Conservation (phyloP, 2,888 invertebrate genomes). For the Drosophila mayaguana region DNA sequence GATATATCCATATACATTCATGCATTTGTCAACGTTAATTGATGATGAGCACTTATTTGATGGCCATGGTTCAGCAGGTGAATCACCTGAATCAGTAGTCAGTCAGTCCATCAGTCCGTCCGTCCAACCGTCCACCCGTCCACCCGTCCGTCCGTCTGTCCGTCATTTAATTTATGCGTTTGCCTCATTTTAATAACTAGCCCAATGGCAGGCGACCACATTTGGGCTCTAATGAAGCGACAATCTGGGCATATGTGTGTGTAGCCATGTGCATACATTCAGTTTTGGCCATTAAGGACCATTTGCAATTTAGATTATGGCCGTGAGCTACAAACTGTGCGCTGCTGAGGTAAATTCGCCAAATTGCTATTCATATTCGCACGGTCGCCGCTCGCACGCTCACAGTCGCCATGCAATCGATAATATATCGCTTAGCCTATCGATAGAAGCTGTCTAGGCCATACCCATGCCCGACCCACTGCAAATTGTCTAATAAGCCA, state of each 20-base stretch:
- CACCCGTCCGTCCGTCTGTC: background rate
- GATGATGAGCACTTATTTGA: slow-evolving; percentile 76
- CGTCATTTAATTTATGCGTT: slow-evolving; percentile 71
- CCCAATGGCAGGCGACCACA: slow-evolving; percentile 33
- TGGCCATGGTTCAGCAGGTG: slow-evolving; percentile 25
- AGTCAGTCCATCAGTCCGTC: slow-evolving; percentile 30
- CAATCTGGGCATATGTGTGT: slow-evolving; percentile 25
- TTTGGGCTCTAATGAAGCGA: slow-evolving; percentile 48
- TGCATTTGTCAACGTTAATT: slow-evolving; percentile 79
- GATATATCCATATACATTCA: slow-evolving; percentile 37
- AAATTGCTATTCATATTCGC: slow-evolving; percentile 34
- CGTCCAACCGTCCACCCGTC: slow-evolving; percentile 28
- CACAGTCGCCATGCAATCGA: slow-evolving; percentile 17
- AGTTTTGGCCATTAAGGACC: slow-evolving; percentile 49
- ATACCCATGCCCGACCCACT: background rate
- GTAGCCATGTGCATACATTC: slow-evolving; percentile 36
- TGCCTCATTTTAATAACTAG: slow-evolving; percentile 66
- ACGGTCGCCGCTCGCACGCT: slow-evolving; percentile 12
- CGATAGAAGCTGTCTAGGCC: slow-evolving; percentile 6
- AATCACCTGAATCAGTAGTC: slow-evolving; percentile 12
- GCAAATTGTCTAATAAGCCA: background rate
- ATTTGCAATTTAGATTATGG: slow-evolving; percentile 62
- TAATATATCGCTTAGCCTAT: slow-evolving; percentile 20
- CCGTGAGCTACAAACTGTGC: slow-evolving; percentile 43
- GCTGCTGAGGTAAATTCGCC: slow-evolving; percentile 18